Evolutionary conservation across 2,888 invertebrate genomes (phyloP).

Genomic region (Chalcosyrphus nemorum): DNA sequence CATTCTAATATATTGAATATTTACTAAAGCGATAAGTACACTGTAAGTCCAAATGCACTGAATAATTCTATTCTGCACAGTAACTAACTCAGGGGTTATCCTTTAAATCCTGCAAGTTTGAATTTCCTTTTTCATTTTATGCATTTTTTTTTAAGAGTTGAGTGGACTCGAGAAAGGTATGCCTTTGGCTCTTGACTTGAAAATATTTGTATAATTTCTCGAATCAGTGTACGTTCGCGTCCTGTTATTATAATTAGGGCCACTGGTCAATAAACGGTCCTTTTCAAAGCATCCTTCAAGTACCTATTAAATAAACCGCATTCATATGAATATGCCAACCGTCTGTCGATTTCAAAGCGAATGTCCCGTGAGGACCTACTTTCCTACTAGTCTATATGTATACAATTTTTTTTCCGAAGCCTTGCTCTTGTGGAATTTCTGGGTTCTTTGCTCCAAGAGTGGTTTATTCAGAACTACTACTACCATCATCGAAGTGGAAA

Average conservation of each 20-base stretch:
- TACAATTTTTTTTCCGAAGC: neutral
- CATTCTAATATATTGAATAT: neutral
- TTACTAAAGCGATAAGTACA: neutral
- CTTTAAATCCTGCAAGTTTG: neutral
- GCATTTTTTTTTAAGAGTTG: neutral
- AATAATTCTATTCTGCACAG: neutral
- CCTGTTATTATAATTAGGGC: neutral
- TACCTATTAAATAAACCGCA: neutral
- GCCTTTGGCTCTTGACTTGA: neutral
- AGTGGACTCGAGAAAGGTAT: neutral
- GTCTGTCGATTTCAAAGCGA: neutral
- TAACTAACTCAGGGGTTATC: neutral
- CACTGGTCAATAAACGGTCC: neutral
- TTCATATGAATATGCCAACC: neutral
- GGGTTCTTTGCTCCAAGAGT: conserved; percentile 6
- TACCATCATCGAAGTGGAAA: conserved; percentile 33
- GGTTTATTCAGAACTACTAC: conserved; percentile 12
- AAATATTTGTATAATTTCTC: neutral
- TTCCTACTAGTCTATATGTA: neutral
- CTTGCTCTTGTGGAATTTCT: conserved; percentile 6
- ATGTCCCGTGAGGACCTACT: neutral
- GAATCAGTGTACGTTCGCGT: neutral
- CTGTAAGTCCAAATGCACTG: neutral
- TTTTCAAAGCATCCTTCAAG: neutral
- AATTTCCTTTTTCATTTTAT: neutral